A percentile compares a stretch with the other conserved stretches of the same genome.
Conservation (phyloP, 92 coral and sea anemone species). For the Parazoanthus darwini region DNA sequence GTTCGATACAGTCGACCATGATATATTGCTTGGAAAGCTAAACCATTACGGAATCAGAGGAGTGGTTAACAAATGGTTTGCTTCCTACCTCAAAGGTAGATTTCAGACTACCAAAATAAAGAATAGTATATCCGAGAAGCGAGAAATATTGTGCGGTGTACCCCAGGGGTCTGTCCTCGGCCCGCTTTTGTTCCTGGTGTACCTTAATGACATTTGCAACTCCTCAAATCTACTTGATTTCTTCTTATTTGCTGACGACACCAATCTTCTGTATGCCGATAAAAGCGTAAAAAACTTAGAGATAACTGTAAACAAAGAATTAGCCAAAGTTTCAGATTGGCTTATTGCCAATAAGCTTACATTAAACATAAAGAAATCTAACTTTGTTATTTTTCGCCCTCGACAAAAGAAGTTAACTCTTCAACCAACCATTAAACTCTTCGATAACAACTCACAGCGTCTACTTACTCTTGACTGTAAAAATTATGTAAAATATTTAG, state of each 20-base stretch:
- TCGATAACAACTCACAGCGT: conserved; percentile 37
- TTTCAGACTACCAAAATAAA: background rate
- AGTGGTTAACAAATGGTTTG: background rate
- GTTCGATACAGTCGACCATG: background rate
- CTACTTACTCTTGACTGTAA: conserved; percentile 33
- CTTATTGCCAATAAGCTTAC: conserved; percentile 53
- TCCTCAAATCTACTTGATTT: background rate
- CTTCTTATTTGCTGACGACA: conserved; percentile 22
- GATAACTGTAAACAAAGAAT: conserved; percentile 34
- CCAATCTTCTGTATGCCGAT: conserved; percentile 53
- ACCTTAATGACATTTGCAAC: conserved; percentile 49
- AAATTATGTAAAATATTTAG: conserved; percentile 50
- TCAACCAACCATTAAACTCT: conserved; percentile 29
- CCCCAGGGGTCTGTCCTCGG: too few relatives aligned
- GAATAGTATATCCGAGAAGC: background rate
- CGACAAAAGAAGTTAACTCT: conserved; percentile 44
- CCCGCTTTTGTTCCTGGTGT: conserved; percentile 45
- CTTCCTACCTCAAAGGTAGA: conserved; percentile 11
- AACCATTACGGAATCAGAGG: background rate
- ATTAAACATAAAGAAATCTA: conserved; percentile 15
- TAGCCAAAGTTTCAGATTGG: conserved; percentile 47
- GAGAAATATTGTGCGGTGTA: conserved; percentile 26
- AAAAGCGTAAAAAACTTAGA: conserved; percentile 47
- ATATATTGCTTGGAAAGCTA: background rate
- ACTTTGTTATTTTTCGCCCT: conserved; percentile 14